Evolutionary conservation across 1,140 invertebrate species (phyloP), one percentile per base, ranked within the genome.

Genomic region (Drosophila paulistorum): DNA sequence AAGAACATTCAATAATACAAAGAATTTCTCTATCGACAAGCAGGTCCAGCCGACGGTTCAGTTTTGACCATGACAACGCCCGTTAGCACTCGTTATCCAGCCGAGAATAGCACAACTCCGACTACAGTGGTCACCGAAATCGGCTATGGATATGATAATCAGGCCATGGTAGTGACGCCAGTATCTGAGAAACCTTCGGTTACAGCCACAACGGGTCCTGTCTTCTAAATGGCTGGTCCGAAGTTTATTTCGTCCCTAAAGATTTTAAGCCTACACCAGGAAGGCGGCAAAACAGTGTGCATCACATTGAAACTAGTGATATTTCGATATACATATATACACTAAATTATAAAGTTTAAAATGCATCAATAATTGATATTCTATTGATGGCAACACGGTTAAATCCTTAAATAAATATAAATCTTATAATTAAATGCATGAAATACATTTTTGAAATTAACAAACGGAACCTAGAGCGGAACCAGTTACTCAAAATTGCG

Each of bases 91-190:
- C 90, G 91, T 10, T 87, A 92, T 75, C 91, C 91, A 58, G 90
- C 91, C 1, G 91, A 92, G 66, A 89, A 92, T 57, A 91, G 81
- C 58, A 91, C 89, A 30, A 89, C 90, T 41, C 83, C 90, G 63
- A 81, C 90, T 41, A 91, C 90, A 7, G 72, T 87, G 3, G 65
- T 79, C 2, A 78, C 82, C 7, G 91, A 92, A 62, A 62, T 85
- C n/a, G 81, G 68, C 1, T 92, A 92, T 63, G 80, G 80, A 9
- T 92, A 92, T 42, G 91, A 92, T 63, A 92, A 92, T 71, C 79
- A 87, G 64, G 91, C 77, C 10, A 79, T 92, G 65, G 91, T 84
- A 51, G 73, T 92, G 14, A 92, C 91, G 60, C 91, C 91, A 14
- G 76, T 90, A 17, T 70, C 77, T 7, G 91, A 92, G 37, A 92